Percentiles rank a stretch among this genome's conserved stretches.
phyloP scores from a whole-genome alignment of 1,140 invertebrate genomes.

The Drosophila elegans region DNA sequence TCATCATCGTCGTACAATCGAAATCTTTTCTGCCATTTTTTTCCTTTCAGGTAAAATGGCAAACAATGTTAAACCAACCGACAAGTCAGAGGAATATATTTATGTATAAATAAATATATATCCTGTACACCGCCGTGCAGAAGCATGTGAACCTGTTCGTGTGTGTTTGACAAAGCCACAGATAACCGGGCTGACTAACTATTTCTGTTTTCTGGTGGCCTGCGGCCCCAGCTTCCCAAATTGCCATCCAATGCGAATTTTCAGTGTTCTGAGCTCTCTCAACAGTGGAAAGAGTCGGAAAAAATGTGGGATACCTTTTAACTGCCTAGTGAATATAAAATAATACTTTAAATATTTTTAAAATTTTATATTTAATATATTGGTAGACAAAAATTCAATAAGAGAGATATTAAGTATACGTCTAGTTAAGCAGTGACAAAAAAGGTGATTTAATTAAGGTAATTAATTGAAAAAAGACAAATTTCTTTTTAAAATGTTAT shows the following conservation, averaged over 20 bases:
- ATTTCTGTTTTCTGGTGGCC: constrained; percentile 51
- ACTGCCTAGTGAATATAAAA: background rate
- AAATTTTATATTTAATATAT: no score
- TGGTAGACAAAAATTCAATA: no score
- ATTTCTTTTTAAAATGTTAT: no score
- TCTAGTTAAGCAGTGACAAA: background rate
- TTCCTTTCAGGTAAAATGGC: background rate
- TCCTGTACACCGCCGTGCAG: background rate
- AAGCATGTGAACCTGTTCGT: background rate
- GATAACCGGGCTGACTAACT: constrained; percentile 59
- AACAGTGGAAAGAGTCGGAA: background rate
- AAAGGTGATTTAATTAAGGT: no score
- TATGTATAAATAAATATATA: constrained; percentile 8
- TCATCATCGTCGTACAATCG: background rate
- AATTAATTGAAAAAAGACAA: no score
- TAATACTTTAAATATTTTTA: background rate
- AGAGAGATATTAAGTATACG: background rate
- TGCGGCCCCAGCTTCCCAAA: constrained; percentile 22
- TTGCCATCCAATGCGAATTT: constrained; percentile 15
- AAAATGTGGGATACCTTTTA: background rate
- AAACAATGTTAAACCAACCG: constrained; percentile 37
- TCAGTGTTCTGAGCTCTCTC: background rate
- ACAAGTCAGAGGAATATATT: constrained; percentile 36
- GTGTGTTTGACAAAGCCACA: constrained; percentile 46
- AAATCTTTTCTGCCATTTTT: constrained; percentile 5